Conservation (phyloP, 2,797 vertebrate genomes). For the Allochrocebus solatus region DNA sequence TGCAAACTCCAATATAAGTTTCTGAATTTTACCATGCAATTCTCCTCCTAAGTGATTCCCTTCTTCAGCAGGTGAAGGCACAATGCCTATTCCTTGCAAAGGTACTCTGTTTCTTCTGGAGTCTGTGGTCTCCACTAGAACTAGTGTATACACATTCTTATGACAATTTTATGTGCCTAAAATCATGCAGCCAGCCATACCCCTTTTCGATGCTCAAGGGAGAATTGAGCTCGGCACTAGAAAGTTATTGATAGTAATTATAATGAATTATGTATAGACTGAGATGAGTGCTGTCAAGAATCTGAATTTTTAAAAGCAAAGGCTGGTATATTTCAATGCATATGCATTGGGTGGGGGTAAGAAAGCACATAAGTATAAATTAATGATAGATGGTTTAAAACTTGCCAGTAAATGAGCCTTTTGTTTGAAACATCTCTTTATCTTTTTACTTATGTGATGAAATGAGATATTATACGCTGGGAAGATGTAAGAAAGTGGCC, state of each 20-base stretch:
- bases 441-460: neutral
- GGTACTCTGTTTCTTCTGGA: neutral
- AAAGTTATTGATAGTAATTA: conserved; percentile 43
- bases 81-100: neutral
- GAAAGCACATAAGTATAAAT: conserved; percentile 29
- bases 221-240: neutral
- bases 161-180: conserved; percentile 16
- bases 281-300: conserved; percentile 43
- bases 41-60: neutral
- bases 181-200: neutral
- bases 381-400: conserved; percentile 36
- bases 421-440: neutral
- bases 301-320: conserved; percentile 43
- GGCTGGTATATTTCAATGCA: neutral
- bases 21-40: neutral
- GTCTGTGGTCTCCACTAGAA: neutral
- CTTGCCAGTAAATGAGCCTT: conserved; percentile 13
- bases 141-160: neutral
- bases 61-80: neutral
- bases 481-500: neutral
- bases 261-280: conserved; percentile 47
- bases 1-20: neutral
- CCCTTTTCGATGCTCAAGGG: neutral
- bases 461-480: neutral
- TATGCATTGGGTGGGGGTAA: neutral